Evolutionary conservation across 2,888 invertebrate genomes (phyloP).

Genomic region (Ditula angustiorana): DNA sequence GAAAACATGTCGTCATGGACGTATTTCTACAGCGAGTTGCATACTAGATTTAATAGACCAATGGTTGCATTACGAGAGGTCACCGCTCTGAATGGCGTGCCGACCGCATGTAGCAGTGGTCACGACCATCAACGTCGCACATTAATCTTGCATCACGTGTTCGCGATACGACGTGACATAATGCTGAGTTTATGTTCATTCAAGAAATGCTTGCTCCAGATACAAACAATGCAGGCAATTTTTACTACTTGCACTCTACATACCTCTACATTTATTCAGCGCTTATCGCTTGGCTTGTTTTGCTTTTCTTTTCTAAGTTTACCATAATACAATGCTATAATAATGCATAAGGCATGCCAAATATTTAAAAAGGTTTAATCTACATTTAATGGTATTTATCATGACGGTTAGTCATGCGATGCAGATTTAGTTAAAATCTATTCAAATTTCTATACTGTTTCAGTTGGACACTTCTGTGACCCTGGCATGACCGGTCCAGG

Average conservation of each 20-base stretch:
- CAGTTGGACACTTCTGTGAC: no score
- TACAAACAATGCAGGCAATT: conserved; percentile 9
- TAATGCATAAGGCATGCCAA: background rate
- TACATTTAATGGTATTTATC: no score
- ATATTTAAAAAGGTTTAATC: background rate
- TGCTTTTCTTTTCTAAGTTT: background rate
- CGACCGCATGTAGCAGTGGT: conserved; percentile 2
- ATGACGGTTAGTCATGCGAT: no score
- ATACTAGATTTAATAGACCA: background rate
- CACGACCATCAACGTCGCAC: conserved; percentile 15
- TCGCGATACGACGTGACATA: conserved; percentile 6
- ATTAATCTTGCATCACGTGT: conserved; percentile 35
- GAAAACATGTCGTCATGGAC: no score
- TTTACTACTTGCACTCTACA: conserved; percentile 19
- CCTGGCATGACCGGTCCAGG: no score
- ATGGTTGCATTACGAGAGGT: background rate
- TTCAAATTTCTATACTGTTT: no score
- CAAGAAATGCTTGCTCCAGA: conserved; percentile 19
- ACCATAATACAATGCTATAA: background rate
- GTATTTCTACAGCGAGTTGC: background rate
- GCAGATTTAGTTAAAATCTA: no score
- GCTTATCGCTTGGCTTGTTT: background rate
- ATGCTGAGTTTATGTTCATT: conserved; percentile 15
- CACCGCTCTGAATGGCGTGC: conserved; percentile 11
- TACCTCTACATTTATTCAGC: conserved; percentile 6